Percentiles rank a stretch among this genome's conserved stretches.
Evolutionary conservation across 2,888 invertebrate genomes (phyloP).

Genomic region (Epinotia ramella): DNA sequence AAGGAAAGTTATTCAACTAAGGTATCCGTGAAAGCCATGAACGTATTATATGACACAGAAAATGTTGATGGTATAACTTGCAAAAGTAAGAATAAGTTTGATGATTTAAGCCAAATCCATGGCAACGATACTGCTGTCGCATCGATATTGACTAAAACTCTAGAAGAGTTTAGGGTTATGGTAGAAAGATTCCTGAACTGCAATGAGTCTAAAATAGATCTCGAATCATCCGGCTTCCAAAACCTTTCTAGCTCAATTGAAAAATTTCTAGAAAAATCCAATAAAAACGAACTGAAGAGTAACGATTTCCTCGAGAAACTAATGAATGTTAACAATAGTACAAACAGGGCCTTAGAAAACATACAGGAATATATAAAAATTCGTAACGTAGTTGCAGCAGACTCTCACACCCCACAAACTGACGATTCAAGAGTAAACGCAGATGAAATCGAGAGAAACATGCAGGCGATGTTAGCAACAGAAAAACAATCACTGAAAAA

Average conservation of each 20-base stretch:
- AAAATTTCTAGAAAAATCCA: conserved; percentile 16
- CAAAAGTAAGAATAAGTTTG: conserved; percentile 26
- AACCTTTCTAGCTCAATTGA: conserved; percentile 29
- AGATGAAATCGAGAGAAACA: conserved; percentile 21
- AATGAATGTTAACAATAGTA: conserved; percentile 23
- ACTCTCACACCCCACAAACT: not conserved
- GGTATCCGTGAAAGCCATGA: conserved; percentile 17
- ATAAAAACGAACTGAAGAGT: conserved; percentile 16
- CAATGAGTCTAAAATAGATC: conserved; percentile 20
- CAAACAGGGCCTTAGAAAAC: conserved; percentile 30
- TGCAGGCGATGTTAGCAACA: conserved; percentile 25
- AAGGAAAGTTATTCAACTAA: not conserved
- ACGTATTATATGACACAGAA: conserved; percentile 16
- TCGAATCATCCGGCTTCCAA: conserved; percentile 1
- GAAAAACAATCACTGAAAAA: conserved; percentile 28
- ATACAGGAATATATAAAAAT: conserved; percentile 24
- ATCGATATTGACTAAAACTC: conserved; percentile 11
- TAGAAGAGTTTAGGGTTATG: conserved; percentile 32
- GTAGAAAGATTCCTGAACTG: conserved; percentile 31
- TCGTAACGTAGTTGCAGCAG: not conserved
- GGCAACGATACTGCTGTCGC: conserved; percentile 24
- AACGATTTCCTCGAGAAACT: conserved; percentile 27
- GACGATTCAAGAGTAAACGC: not conserved
- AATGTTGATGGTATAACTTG: conserved; percentile 41
- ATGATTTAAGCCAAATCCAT: conserved; percentile 1